phyloP scores from a whole-genome alignment of 2,113 vertebrate species.

The Cyprinodon tularosa region DNA sequence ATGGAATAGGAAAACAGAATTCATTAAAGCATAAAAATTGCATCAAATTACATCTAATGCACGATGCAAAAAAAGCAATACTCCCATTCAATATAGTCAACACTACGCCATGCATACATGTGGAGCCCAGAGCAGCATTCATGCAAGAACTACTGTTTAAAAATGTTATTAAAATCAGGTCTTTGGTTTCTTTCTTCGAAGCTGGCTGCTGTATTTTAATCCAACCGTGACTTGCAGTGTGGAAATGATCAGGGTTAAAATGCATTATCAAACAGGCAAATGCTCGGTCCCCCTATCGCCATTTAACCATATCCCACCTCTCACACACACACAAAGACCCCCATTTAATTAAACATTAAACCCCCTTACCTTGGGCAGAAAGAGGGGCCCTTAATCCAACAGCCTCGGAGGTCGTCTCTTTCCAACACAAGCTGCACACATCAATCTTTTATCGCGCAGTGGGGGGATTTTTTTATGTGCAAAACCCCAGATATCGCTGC shows the following conservation, averaged over 20 bases:
- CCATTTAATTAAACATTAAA: constrained; percentile 51
- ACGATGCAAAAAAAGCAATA: background rate
- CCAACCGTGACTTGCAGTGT: constrained; percentile 6
- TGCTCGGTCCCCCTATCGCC: constrained; percentile 19
- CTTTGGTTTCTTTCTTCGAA: background rate
- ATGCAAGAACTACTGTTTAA: background rate
- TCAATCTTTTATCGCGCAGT: constrained; percentile 52
- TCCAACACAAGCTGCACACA: constrained; percentile 52
- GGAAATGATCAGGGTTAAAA: background rate
- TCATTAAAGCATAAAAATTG: no score
- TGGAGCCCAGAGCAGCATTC: background rate
- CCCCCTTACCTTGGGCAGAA: constrained; percentile 76
- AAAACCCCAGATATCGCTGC: constrained; percentile 23
- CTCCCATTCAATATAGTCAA: background rate
- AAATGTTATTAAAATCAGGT: background rate
- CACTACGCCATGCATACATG: background rate
- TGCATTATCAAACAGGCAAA: constrained; percentile 9
- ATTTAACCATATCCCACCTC: constrained; percentile 10
- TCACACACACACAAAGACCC: constrained; percentile 41
- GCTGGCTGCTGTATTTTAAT: background rate
- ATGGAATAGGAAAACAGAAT: background rate
- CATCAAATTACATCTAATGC: background rate
- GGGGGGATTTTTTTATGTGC: constrained; percentile 24
- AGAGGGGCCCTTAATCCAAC: constrained; percentile 70
- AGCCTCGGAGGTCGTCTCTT: constrained; percentile 52